phyloP scores from a whole-genome alignment of 2,888 invertebrate species.

The Epirrita christyi region DNA sequence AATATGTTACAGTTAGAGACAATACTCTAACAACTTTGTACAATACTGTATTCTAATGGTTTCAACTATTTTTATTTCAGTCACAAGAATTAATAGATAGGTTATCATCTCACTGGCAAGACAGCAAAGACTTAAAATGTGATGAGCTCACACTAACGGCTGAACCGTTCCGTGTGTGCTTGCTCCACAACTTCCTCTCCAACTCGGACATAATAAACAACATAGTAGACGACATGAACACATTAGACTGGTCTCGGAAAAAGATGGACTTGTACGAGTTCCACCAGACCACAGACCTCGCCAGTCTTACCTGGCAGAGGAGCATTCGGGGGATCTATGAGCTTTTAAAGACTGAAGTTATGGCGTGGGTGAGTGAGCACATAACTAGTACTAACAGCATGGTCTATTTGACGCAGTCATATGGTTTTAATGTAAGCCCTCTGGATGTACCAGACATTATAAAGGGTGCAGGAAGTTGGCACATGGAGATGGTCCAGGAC shows the following conservation, averaged over 20 bases:
- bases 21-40: no score
- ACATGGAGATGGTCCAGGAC: no score
- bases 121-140: slow-evolving; percentile 61
- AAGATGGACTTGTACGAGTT: slow-evolving; percentile 96
- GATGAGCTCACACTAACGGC: slow-evolving; percentile 81
- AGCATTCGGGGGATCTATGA: slow-evolving; percentile 87
- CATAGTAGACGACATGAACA: slow-evolving; percentile 87
- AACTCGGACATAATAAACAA: slow-evolving; percentile 84
- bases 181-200: slow-evolving; percentile 86
- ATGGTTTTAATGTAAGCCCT: no score
- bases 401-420: no score
- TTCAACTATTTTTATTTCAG: slow-evolving; percentile 47
- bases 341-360: slow-evolving; percentile 86
- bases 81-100: slow-evolving; percentile 69
- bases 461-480: no score
- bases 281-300: slow-evolving; percentile 91
- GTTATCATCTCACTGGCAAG: slow-evolving; percentile 77
- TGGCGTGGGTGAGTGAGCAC: slow-evolving; percentile 86
- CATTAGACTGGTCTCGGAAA: slow-evolving; percentile 89
- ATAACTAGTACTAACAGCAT: no score
- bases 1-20: background rate
- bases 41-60: no score
- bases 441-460: no score
- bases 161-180: slow-evolving; percentile 88
- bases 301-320: slow-evolving; percentile 81